Percentiles rank a stretch among this genome's conserved stretches.
phyloP scores from a whole-genome alignment of 2,888 invertebrate species.

The Drosophila subsilvestris region DNA sequence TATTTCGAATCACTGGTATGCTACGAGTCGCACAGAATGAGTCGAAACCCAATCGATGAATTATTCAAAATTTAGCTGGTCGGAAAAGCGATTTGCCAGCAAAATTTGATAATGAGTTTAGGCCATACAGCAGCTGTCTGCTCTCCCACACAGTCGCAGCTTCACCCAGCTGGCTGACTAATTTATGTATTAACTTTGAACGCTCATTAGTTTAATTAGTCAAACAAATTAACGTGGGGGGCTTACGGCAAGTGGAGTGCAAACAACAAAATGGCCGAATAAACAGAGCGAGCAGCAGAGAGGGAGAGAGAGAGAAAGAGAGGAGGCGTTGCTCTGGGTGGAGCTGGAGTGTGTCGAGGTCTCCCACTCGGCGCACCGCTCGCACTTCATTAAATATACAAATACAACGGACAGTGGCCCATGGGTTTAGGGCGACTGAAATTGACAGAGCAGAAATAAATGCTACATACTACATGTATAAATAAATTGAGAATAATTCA shows the following conservation, averaged over 20 bases:
- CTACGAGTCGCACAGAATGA: not conserved
- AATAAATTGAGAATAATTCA: slow-evolving; percentile 79
- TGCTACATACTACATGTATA: slow-evolving; percentile 13
- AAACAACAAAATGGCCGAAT: slow-evolving; percentile 78
- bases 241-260: slow-evolving; percentile 74
- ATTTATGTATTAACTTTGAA: slow-evolving; percentile 83
- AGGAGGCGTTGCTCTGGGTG: not conserved
- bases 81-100: slow-evolving; percentile 54
- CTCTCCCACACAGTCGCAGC: slow-evolving; percentile 4
- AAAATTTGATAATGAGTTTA: slow-evolving; percentile 56
- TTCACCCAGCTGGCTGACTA: slow-evolving; percentile 56
- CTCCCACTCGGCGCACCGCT: slow-evolving; percentile 37
- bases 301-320: not conserved
- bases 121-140: slow-evolving; percentile 12
- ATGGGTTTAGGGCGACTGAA: slow-evolving; percentile 23
- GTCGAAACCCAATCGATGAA: slow-evolving; percentile 11
- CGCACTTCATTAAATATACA: slow-evolving; percentile 68
- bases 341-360: not conserved
- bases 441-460: slow-evolving; percentile 36
- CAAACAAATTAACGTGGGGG: slow-evolving; percentile 82
- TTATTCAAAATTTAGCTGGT: slow-evolving; percentile 24
- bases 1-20: not conserved
- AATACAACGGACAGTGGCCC: slow-evolving; percentile 40
- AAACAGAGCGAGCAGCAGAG: slow-evolving; percentile 45
- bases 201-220: slow-evolving; percentile 84